phyloP scores from a whole-genome alignment of 1,140 invertebrate genomes.

The Panulirus ornatus region DNA sequence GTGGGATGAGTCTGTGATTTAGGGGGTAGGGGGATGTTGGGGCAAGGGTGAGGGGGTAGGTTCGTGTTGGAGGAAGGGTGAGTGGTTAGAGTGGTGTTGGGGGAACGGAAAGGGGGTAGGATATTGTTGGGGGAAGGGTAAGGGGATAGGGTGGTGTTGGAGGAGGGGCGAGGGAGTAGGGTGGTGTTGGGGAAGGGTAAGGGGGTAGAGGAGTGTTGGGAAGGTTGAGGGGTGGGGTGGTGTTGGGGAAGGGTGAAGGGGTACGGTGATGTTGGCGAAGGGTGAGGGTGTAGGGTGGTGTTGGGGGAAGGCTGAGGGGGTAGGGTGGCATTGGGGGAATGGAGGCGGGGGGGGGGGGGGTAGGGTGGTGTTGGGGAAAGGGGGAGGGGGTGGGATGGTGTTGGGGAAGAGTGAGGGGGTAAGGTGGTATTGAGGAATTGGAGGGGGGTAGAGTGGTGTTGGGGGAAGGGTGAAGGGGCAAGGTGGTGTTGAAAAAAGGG shows the following conservation, averaged over 20 bases:
- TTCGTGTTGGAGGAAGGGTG: neutral
- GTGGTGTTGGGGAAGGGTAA: neutral
- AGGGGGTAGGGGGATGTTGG: neutral
- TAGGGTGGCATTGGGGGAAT: neutral
- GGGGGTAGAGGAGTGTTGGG: neutral
- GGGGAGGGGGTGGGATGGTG: neutral
- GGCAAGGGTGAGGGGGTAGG: neutral
- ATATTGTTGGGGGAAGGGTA: neutral
- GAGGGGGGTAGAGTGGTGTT: neutral
- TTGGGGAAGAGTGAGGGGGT: neutral
- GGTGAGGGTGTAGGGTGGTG: neutral
- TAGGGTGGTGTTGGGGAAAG: neutral
- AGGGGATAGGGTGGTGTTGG: no score
- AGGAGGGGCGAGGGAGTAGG: no score
- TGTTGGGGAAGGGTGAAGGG: neutral
- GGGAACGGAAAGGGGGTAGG: neutral
- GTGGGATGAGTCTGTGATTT: neutral
- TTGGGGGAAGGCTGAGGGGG: neutral
- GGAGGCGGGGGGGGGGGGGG: constrained; percentile 5
- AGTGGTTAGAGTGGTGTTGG: neutral
- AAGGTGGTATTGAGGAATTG: neutral
- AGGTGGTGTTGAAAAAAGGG: neutral
- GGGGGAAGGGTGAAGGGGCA: neutral
- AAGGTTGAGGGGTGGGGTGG: neutral
- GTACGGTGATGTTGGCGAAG: neutral